Percentiles rank a stretch among this genome's conserved stretches.
These are phyloP conservation scores for Acestrorhynchus altus DNA, from an alignment of 2,797 vertebrate species.

Conservation along the genomic window DNA sequence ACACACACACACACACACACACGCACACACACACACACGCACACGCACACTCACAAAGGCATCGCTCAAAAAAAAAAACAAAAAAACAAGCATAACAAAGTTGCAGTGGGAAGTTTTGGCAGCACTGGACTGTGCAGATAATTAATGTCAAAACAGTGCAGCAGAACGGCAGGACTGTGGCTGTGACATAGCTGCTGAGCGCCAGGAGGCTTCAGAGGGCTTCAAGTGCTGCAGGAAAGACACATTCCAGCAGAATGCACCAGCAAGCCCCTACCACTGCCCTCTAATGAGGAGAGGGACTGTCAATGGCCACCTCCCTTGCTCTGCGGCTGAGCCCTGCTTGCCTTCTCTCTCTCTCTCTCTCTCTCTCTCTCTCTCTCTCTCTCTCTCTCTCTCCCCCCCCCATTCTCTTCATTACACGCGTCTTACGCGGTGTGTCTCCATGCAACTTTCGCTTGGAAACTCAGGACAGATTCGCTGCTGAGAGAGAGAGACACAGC, in stretches of 20 bases:
- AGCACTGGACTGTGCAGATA: conserved; percentile 67
- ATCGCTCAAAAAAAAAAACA: conserved; percentile 76
- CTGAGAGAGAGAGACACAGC: conserved; percentile 18
- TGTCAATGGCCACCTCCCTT: conserved; percentile 71
- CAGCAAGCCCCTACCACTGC: conserved; percentile 69
- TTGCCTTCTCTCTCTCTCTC: conserved; percentile 48
- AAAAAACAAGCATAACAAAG: conserved; percentile 50
- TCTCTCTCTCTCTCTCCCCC: conserved; percentile 31
- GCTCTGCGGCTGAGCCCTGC: conserved; percentile 59
- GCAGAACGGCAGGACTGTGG: conserved; percentile 64
- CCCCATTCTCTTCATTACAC: conserved; percentile 56
- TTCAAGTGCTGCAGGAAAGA: conserved; percentile 67
- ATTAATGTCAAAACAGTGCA: conserved; percentile 79
- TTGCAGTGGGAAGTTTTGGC: conserved; percentile 50
- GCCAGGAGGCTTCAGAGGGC: conserved; percentile 72
- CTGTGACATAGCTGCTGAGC: conserved; percentile 71
- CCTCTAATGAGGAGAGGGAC: conserved; percentile 82
- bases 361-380: conserved; percentile 25
- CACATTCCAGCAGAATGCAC: conserved; percentile 78
- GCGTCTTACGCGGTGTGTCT: conserved; percentile 64
- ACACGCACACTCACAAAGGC: conserved; percentile 86
- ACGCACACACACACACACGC: conserved; percentile 86
- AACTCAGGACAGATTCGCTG: conserved; percentile 68
- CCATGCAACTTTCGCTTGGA: conserved; percentile 69
- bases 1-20: too few relatives aligned